A percentile compares a stretch with the other conserved stretches of the same genome.
Conservation (phyloP, 2,113 vertebrate species). For the Paramormyrops kingsleyae region DNA sequence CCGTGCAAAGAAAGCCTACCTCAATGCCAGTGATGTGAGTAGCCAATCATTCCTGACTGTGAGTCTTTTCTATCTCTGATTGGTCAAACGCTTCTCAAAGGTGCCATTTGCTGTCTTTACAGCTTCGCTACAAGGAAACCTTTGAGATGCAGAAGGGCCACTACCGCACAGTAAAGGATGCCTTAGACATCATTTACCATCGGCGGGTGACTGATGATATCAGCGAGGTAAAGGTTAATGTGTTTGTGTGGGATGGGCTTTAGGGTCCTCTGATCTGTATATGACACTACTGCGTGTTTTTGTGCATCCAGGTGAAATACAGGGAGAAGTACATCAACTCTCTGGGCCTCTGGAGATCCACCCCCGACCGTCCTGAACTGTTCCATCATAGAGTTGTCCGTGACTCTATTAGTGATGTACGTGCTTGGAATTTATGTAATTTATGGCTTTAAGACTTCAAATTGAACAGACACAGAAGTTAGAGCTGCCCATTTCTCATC, state of each 20-base stretch:
- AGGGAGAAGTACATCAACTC: constrained; percentile 89
- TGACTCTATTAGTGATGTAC: constrained; percentile 79
- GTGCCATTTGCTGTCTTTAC: constrained; percentile 20
- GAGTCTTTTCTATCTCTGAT: not conserved
- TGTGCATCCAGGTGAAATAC: constrained; percentile 79
- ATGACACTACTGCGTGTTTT: not conserved
- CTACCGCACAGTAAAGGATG: constrained; percentile 87
- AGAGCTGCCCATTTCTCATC: not conserved
- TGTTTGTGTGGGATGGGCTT: not conserved
- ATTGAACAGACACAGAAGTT: not conserved
- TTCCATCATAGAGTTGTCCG: constrained; percentile 78
- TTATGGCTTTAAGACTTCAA: not conserved
- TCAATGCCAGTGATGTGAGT: constrained; percentile 94
- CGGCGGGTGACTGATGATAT: constrained; percentile 90
- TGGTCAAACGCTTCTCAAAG: not conserved
- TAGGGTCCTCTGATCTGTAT: not conserved
- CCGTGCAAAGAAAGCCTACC: constrained; percentile 86
- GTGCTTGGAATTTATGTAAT: constrained; percentile 35
- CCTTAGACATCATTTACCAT: constrained; percentile 83
- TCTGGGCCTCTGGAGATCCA: constrained; percentile 90
- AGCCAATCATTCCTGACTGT: not conserved
- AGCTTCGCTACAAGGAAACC: constrained; percentile 97
- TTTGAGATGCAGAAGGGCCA: constrained; percentile 85
- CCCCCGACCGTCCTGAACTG: constrained; percentile 85
- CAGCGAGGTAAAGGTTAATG: constrained; percentile 70